Conservation (phyloP, 2,797 vertebrate species). For the Masticophis lateralis region DNA sequence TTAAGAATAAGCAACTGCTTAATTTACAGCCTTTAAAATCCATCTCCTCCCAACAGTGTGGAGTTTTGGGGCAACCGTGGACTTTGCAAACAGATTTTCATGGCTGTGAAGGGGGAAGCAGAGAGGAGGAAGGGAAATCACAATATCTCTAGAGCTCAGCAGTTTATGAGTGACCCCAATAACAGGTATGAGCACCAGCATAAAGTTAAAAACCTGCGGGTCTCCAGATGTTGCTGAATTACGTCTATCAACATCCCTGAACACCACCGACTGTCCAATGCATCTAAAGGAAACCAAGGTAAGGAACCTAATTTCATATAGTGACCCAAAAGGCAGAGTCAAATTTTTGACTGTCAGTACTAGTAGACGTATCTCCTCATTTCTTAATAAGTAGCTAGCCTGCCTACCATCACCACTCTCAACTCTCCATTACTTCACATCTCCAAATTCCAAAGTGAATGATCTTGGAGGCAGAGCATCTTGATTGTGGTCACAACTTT, state of each 20-base stretch:
- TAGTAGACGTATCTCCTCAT: not conserved
- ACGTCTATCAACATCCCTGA: not conserved
- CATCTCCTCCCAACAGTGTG: not conserved
- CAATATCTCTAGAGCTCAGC: not conserved
- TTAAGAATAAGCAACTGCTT: not conserved
- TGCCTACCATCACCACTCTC: not conserved
- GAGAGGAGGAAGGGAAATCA: not conserved
- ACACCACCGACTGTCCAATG: not conserved
- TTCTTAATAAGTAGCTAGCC: not conserved
- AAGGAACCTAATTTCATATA: not conserved
- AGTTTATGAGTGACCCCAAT: not conserved
- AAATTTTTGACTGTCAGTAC: not conserved
- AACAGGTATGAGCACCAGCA: not conserved
- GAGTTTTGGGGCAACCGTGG: not conserved
- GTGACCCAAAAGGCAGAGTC: not conserved
- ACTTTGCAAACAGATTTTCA: not conserved
- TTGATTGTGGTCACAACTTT: not conserved
- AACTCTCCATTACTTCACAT: not conserved
- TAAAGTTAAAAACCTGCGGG: not conserved
- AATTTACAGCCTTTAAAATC: not conserved
- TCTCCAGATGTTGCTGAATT: not conserved
- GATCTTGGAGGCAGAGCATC: not conserved
- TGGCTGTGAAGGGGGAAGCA: not conserved
- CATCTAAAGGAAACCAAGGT: not conserved
- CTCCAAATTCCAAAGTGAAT: not conserved